Evolutionary conservation across 2,113 vertebrate genomes (phyloP), one percentile per base, ranked within the genome.

Genomic region (Butorides virescens): DNA sequence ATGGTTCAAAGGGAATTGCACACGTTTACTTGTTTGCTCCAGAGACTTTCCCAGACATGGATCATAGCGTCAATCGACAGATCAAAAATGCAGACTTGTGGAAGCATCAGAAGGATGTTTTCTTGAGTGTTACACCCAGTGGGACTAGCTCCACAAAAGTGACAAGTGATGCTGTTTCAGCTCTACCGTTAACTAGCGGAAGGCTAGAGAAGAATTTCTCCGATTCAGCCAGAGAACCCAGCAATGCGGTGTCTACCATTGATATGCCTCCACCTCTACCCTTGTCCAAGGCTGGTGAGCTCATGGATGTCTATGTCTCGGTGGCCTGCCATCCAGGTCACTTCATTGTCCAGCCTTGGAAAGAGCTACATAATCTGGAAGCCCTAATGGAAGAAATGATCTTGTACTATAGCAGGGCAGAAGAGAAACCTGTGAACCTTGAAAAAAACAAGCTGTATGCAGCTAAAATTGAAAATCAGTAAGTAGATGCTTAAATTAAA

Each of bases 381-480:
- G 98, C 99, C 63, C 90, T 99, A 53, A 99, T 99, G 99, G 99
- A 99, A 65, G 99, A 99, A 96, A 99, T 99, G 99, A 98, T 99
- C 62, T 97, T 99, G 8, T 98, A 98, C 91, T 99, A 99, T 87
- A 99, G 99, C 61, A 98, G 98, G 67, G 96, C 95, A 13, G 98
- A 97, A 66, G 98, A 98, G 93, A 97, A 92, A 72, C 86, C 88
- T 10, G 39, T 97, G 30, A 55, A 80, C 1, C 68, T 99, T 34
- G 97, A 99, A 70, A 99, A 98, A 93, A 99, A 98, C 97, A 98
- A 98, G 13, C 87, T 99, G 66, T 99, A 98, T 25, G 99, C 99
- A 72, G 99, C 99, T 82, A 99, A 99, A 96, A 98, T 99, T 84
- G 98, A 99, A 95, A 99, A 99, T 83, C 98, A 98, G 99, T 99